These are phyloP conservation scores for Drosophila kanapiae DNA, from an alignment of 1,140 invertebrate genomes.

Conservation along the genomic window DNA sequence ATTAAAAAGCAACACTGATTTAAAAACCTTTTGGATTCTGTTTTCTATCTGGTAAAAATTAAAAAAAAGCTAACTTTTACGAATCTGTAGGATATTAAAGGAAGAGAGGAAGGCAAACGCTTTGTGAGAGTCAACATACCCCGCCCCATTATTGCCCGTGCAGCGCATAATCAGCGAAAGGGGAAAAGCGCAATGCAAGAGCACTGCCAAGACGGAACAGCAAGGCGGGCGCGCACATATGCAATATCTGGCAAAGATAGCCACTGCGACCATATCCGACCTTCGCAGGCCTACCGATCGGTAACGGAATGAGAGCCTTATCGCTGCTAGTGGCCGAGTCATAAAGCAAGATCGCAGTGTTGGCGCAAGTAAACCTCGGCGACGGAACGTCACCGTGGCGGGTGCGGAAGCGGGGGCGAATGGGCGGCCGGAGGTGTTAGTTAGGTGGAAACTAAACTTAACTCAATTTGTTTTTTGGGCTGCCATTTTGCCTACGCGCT, in stretches of 20 bases:
- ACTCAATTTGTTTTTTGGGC: slow-evolving; percentile 51
- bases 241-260: slow-evolving; percentile 33
- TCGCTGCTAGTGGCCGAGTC: slow-evolving; percentile 14
- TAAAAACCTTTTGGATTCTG: no score
- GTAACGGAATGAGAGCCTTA: slow-evolving; percentile 44
- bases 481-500: slow-evolving; percentile 73
- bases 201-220: not conserved
- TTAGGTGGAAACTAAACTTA: slow-evolving; percentile 49
- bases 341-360: slow-evolving; percentile 33
- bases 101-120: not conserved
- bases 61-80: no score
- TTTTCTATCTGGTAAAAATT: no score
- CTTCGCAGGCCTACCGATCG: slow-evolving; percentile 36
- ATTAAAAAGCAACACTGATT: no score
- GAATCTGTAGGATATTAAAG: not conserved
- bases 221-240: slow-evolving; percentile 28
- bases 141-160: no score
- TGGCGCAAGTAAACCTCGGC: slow-evolving; percentile 9
- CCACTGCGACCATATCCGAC: slow-evolving; percentile 18
- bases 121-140: not conserved
- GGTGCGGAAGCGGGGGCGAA: not conserved
- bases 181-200: slow-evolving; percentile 15
- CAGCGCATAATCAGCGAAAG: slow-evolving; percentile 23
- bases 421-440: slow-evolving; percentile 15
- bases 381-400: not conserved